Conservation (phyloP, 2,888 invertebrate species). For the Danaus chrysippus region DNA sequence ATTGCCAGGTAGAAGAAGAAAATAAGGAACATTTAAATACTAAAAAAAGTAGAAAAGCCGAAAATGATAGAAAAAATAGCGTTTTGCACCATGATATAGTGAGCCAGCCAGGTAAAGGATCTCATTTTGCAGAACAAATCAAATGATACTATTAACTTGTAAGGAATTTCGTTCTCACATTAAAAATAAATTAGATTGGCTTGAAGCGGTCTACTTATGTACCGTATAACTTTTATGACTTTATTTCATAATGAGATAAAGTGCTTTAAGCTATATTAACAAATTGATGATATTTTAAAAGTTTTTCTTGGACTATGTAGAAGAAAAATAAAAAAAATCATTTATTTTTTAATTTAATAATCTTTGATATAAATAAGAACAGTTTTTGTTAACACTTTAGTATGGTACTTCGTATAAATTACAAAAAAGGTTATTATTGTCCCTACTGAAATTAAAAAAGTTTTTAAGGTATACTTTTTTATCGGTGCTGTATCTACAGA, state of each 20-base stretch:
- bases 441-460: too few species aligned
- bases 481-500: neutral
- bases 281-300: neutral
- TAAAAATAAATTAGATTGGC: conserved; percentile 43
- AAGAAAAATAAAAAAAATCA: too few species aligned
- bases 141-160: conserved; percentile 24
- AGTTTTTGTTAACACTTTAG: neutral
- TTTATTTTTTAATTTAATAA: too few species aligned
- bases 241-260: conserved; percentile 34
- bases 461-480: too few species aligned
- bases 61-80: too few species aligned
- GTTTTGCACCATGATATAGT: conserved; percentile 6
- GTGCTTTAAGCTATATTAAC: neutral
- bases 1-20: too few species aligned
- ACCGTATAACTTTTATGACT: conserved; percentile 48
- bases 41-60: too few species aligned
- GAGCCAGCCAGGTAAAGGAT: conserved; percentile 13
- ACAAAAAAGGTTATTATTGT: too few species aligned
- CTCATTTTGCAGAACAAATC: conserved; percentile 37
- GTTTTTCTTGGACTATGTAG: too few species aligned
- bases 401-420: neutral
- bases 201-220: conserved; percentile 35
- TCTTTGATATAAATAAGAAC: neutral
- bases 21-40: too few species aligned
- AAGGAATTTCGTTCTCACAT: conserved; percentile 37